Conservation (phyloP, 2,888 invertebrate genomes). For the Corbicula japonica region DNA sequence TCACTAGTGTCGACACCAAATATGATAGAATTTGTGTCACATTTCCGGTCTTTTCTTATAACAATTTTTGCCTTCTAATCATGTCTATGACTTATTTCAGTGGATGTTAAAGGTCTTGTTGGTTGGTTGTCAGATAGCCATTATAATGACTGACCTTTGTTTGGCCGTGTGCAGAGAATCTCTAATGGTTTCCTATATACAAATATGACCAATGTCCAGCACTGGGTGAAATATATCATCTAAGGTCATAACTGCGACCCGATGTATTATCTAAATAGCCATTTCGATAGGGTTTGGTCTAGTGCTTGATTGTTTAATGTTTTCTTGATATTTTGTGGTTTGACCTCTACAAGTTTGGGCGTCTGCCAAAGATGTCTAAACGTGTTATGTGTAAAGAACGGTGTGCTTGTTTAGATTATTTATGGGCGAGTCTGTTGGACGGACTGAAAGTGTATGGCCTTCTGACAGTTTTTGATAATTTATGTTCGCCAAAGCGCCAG, state of each 20-base stretch:
- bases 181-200: slow-evolving; percentile 26
- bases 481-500: slow-evolving; percentile 44
- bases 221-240: slow-evolving; percentile 44
- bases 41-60: slow-evolving; percentile 12
- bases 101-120: slow-evolving; percentile 37
- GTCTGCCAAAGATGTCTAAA: slow-evolving; percentile 45
- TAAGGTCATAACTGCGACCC: slow-evolving; percentile 34
- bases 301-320: slow-evolving; percentile 44
- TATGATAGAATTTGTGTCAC: too few species aligned
- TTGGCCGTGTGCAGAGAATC: slow-evolving; percentile 11
- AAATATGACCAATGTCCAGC: slow-evolving; percentile 42
- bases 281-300: slow-evolving; percentile 37
- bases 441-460: slow-evolving; percentile 49
- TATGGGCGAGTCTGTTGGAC: slow-evolving; percentile 60
- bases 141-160: slow-evolving; percentile 31
- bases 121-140: slow-evolving; percentile 46
- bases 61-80: background rate
- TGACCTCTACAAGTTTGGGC: slow-evolving; percentile 63
- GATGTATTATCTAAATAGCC: slow-evolving; percentile 57
- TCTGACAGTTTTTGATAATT: slow-evolving; percentile 58
- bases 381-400: slow-evolving; percentile 32
- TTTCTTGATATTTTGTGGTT: slow-evolving; percentile 32
- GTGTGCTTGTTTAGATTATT: slow-evolving; percentile 60
- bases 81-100: slow-evolving; percentile 30
- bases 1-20: too few species aligned